These are phyloP conservation scores for Ennomos fuscantarius DNA, from an alignment of 2,888 invertebrate species.

Conservation along the genomic window DNA sequence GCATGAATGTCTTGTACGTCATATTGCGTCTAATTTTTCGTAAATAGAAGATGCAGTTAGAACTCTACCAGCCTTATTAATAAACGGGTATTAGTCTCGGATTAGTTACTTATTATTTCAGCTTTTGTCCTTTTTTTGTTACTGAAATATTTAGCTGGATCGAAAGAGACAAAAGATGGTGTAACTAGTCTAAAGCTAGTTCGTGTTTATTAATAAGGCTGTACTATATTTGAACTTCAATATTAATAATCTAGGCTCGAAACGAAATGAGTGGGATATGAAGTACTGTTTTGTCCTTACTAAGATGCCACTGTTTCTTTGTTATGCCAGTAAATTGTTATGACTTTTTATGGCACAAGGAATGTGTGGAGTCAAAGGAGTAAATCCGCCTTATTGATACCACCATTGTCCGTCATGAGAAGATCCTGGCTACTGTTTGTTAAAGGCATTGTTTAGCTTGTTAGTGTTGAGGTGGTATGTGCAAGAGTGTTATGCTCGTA, in stretches of 20 bases:
- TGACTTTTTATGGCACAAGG: slow-evolving; percentile 73
- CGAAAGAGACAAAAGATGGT: no score
- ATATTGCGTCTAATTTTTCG: no score
- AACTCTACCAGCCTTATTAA: no score
- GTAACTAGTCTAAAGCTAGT: no score
- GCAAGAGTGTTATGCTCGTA: slow-evolving; percentile 34
- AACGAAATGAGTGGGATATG: neutral
- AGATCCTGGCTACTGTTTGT: slow-evolving; percentile 54
- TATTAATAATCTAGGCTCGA: no score
- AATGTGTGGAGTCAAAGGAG: slow-evolving; percentile 73
- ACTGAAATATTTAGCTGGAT: no score
- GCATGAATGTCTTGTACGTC: no score
- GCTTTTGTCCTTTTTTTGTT: no score
- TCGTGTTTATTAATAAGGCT: no score
- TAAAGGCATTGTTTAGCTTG: slow-evolving; percentile 57
- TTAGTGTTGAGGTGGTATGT: slow-evolving; percentile 60
- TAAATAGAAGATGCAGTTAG: neutral
- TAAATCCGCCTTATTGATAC: slow-evolving; percentile 71
- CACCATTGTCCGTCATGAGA: slow-evolving; percentile 66
- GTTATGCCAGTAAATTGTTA: slow-evolving; percentile 79
- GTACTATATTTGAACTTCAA: no score
- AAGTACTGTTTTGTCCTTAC: slow-evolving; percentile 49
- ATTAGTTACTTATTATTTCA: no score
- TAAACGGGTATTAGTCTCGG: no score
- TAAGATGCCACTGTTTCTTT: slow-evolving; percentile 75